A percentile compares a stretch with the other conserved stretches of the same genome.
Conservation (phyloP, 2,797 vertebrate genomes). For the Cottoperca gobio region DNA sequence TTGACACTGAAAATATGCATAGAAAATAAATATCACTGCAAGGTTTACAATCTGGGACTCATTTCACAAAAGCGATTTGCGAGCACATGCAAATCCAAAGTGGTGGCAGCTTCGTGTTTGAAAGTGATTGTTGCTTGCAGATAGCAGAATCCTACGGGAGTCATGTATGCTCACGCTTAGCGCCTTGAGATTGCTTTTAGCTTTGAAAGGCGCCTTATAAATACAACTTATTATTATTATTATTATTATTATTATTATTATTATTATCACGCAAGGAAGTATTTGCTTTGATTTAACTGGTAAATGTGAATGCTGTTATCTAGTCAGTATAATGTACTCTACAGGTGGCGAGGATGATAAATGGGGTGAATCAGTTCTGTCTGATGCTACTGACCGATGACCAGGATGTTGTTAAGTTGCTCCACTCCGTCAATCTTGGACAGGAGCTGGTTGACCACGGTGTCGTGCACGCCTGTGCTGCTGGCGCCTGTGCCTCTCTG, state of each 20-base stretch:
- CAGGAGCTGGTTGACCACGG: slow-evolving; percentile 96
- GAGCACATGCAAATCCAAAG: neutral
- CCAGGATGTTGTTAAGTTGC: slow-evolving; percentile 98
- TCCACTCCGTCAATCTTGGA: slow-evolving; percentile 98
- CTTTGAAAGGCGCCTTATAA: too few species aligned
- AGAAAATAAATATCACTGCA: neutral
- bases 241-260: too few species aligned
- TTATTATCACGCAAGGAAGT: too few species aligned
- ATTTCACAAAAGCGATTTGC: neutral
- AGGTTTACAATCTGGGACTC: neutral
- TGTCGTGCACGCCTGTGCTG: slow-evolving; percentile 97
- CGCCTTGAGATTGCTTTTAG: too few species aligned
- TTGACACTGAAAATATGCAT: neutral
- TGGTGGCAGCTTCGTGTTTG: neutral
- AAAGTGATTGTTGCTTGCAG: neutral
- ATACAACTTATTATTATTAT: too few species aligned
- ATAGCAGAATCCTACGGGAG: neutral
- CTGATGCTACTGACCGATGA: slow-evolving; percentile 88
- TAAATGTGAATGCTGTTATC: neutral
- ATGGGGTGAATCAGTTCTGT: neutral
- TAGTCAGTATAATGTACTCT: neutral
- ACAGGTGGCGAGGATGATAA: neutral
- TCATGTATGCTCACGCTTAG: neutral
- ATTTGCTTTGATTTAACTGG: neutral
- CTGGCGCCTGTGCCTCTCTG: slow-evolving; percentile 96